Conservation (phyloP, 2,797 vertebrate genomes). For the Rhinichthys osculus region DNA sequence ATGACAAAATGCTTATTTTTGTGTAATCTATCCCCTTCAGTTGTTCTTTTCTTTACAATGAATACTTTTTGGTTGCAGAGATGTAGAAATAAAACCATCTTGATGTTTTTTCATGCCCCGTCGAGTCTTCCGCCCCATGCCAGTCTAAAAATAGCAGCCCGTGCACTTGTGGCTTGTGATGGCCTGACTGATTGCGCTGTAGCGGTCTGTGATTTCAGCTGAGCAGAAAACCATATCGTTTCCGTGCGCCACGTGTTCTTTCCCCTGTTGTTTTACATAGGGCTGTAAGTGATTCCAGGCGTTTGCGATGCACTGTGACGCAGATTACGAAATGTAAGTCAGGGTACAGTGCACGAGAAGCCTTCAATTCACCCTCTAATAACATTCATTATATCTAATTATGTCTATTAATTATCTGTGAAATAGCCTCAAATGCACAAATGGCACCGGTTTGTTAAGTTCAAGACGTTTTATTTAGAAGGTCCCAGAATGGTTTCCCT, state of each 20-base stretch:
- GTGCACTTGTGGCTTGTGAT: slow-evolving; percentile 36
- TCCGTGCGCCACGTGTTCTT: slow-evolving; percentile 69
- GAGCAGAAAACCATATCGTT: slow-evolving; percentile 67
- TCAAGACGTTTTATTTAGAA: slow-evolving; percentile 50
- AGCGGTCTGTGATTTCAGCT: slow-evolving; percentile 60
- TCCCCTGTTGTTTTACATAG: slow-evolving; percentile 69
- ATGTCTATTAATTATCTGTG: slow-evolving; percentile 81
- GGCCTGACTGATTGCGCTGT: slow-evolving; percentile 45
- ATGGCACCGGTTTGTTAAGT: slow-evolving; percentile 34
- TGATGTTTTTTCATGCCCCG: neutral
- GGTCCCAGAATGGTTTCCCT: slow-evolving; percentile 49
- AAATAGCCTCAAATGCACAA: slow-evolving; percentile 70
- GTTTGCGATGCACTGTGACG: slow-evolving; percentile 44
- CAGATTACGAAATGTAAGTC: slow-evolving; percentile 55
- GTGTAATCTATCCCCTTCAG: neutral
- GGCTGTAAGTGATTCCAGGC: slow-evolving; percentile 58
- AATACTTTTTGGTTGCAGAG: neutral
- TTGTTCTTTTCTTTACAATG: neutral
- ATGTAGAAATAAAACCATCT: slow-evolving; percentile 12
- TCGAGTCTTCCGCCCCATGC: neutral
- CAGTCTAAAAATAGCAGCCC: slow-evolving; percentile 24
- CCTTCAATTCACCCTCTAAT: slow-evolving; percentile 61
- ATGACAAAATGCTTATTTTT: neutral
- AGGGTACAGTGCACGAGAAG: slow-evolving; percentile 24
- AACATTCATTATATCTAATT: slow-evolving; percentile 77